Conservation (phyloP, 1,140 invertebrate genomes). For the Leptestheria dahalacensis region DNA sequence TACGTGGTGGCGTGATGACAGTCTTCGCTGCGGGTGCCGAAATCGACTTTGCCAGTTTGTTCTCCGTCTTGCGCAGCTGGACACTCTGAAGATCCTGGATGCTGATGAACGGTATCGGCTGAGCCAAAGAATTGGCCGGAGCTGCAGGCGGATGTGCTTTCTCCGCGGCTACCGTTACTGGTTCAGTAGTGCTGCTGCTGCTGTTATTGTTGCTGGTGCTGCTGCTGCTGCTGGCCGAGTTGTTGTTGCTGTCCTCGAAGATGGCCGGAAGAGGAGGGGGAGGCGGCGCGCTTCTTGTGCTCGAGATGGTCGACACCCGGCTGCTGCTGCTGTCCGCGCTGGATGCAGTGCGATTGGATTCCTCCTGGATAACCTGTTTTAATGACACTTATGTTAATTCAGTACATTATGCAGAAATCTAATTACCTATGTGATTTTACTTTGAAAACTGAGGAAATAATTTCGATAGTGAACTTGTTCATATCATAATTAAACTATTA, state of each 20-base stretch:
- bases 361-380: not conserved
- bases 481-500: too few relatives aligned
- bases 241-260: constrained; percentile 14
- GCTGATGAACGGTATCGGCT: constrained; percentile 60
- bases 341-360: not conserved
- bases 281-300: constrained; percentile 14
- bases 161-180: not conserved
- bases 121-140: constrained; percentile 19
- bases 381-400: too few relatives aligned
- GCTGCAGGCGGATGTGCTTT: constrained; percentile 9
- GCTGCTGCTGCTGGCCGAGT: not conserved
- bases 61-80: constrained; percentile 51
- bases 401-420: too few relatives aligned
- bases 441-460: too few relatives aligned
- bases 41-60: constrained; percentile 55
- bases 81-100: constrained; percentile 72
- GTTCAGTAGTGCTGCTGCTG: not conserved
- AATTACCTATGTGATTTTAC: too few relatives aligned
- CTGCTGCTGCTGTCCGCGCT: not conserved
- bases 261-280: constrained; percentile 19
- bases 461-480: too few relatives aligned
- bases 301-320: constrained; percentile 3
- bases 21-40: constrained; percentile 37
- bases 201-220: not conserved
- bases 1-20: not conserved